Conservation (phyloP, 1,140 invertebrate genomes). For the Mesaphorura yosii region DNA sequence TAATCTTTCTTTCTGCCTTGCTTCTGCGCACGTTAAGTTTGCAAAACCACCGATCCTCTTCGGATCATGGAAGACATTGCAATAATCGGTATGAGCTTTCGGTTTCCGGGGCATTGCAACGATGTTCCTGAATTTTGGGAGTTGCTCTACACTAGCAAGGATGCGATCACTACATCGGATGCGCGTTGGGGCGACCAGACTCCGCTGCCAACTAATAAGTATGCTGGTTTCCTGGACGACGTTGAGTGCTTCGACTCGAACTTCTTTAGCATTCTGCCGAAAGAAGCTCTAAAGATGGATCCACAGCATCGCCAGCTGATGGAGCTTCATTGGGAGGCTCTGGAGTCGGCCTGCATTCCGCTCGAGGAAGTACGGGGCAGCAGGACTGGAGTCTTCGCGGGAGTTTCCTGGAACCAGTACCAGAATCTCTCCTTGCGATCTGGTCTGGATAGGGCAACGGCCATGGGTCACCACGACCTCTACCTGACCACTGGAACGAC, state of each 20-base stretch:
- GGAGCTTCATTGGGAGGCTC: conserved; percentile 48
- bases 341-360: conserved; percentile 44
- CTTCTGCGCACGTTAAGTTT: no score
- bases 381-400: conserved; percentile 45
- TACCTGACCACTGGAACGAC: conserved; percentile 14
- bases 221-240: background rate
- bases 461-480: background rate
- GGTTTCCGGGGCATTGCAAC: background rate
- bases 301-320: conserved; percentile 48
- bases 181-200: background rate
- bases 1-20: no score
- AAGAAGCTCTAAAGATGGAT: conserved; percentile 48
- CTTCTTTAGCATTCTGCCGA: conserved; percentile 43
- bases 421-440: background rate
- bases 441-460: background rate
- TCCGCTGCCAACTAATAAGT: background rate
- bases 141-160: background rate
- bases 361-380: conserved; percentile 36
- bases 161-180: background rate
- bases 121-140: conserved; percentile 1
- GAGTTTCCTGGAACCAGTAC: conserved; percentile 29
- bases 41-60: no score
- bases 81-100: conserved; percentile 9
- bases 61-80: no score
- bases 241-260: conserved; percentile 38